Conservation (phyloP, 2,113 vertebrate species). For the Malurus melanocephalus region DNA sequence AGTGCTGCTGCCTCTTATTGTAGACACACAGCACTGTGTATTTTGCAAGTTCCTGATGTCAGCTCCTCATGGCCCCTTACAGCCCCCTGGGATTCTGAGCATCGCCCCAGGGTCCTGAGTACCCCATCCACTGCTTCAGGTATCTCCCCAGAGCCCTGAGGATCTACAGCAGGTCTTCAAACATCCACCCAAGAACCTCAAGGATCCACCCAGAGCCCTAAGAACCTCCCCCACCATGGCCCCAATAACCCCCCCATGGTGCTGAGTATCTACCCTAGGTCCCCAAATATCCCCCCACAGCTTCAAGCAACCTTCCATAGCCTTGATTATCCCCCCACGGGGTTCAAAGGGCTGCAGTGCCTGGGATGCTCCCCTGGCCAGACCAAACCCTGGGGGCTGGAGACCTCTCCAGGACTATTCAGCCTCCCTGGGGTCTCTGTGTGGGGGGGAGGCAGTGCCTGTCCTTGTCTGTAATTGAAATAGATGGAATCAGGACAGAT, state of each 20-base stretch:
- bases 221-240: accelerated
- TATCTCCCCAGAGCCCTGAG: not conserved
- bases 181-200: not conserved
- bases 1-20: not conserved
- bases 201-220: not conserved
- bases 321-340: accelerated
- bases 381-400: not conserved
- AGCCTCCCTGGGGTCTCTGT: not conserved
- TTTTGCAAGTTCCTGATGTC: not conserved
- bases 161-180: not conserved
- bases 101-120: not conserved
- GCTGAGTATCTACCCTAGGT: not conserved
- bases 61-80: not conserved
- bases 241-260: no score
- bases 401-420: not conserved
- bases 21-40: accelerated
- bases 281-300: not conserved
- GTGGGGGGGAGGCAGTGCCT: not conserved
- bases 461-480: not conserved
- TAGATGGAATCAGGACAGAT: not conserved
- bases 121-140: not conserved
- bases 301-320: not conserved
- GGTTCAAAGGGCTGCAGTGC: not conserved
- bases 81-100: not conserved
- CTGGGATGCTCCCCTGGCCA: not conserved